Base-by-base conservation (phyloP, 2,888 invertebrate genomes). In the Apamea sordens region DNA sequence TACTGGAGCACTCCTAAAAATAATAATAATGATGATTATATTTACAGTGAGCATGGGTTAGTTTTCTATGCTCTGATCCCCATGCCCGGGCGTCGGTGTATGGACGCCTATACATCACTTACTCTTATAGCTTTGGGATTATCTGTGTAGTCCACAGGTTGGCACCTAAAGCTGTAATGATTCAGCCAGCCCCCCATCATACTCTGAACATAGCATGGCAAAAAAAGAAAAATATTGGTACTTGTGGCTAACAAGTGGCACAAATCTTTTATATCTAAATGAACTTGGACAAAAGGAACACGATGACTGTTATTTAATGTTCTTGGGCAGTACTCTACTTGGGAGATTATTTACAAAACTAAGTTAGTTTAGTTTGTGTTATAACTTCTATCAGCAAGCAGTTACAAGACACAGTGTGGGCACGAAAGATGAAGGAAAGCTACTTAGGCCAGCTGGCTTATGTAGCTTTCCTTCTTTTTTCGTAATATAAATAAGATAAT, bases 151-250 rank as follows among this genome's bases (percentile, higher is more conserved):
- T 99, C 99, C 95, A 99, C 99, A 83, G 99, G 99, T 97, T 99
- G 98, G 97, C 99, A 99, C 94, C 98, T 98, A 94, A 98, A 98
- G 96, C 98, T 98, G 98, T 99, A 99, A 94, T 98, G 98, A 93
- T 98, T 97, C 97, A 98, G 98, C 99, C 99, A 99, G 95, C 99
- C 99, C 93, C 98, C 98, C 98, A 98, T 98, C 97, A 98, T 97
- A 96, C 98, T 98, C 98, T 98, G 94, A 93, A 93, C 92, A 92
- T 92, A 97, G 95, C 92, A 93, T 92, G 93, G 91, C 84, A 94
- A 94, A 94, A 92, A 90, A 91, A 90, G 21, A 85, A 86, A 86
- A 88, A 90, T 75, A 82, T 89, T 83, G 84, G 86, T 87, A 64
- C 64, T 64, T 41, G 80, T 95, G 96, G 92, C 86, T 44, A 80